Percentiles rank a stretch among this genome's conserved stretches.
These are phyloP conservation scores for Agrypnia vestita DNA, from an alignment of 1,140 invertebrate species.

Conservation along the genomic window DNA sequence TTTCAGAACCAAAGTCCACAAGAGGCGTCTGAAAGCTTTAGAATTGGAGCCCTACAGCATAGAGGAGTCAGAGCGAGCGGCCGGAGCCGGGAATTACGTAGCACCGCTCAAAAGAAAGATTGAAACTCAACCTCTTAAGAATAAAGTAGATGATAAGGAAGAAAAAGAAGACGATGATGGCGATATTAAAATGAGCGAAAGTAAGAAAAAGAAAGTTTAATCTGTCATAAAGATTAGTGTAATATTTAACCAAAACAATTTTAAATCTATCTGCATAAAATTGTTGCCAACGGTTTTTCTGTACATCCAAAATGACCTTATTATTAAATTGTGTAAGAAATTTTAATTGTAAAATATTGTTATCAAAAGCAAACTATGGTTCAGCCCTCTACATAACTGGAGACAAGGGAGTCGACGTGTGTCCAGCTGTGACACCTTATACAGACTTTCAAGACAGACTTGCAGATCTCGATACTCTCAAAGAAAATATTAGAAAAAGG, in stretches of 20 bases:
- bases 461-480: constrained; percentile 67
- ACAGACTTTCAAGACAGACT: constrained; percentile 75
- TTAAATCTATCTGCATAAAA: neutral
- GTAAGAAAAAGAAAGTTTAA: constrained; percentile 47
- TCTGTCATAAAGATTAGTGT: constrained; percentile 18
- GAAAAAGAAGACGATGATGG: constrained; percentile 65
- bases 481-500: constrained; percentile 69
- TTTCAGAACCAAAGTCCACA: constrained; percentile 93
- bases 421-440: constrained; percentile 75
- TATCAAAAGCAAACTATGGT: constrained; percentile 36
- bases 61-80: constrained; percentile 93
- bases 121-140: constrained; percentile 77
- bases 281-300: constrained; percentile 19
- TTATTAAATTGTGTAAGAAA: constrained; percentile 2
- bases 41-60: constrained; percentile 92
- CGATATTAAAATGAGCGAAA: constrained; percentile 65
- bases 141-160: constrained; percentile 53
- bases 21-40: constrained; percentile 92
- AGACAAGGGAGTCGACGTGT: constrained; percentile 75
- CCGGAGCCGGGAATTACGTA: constrained; percentile 87
- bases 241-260: neutral
- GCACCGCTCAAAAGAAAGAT: constrained; percentile 85
- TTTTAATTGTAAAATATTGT: neutral
- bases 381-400: constrained; percentile 79
- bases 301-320: constrained; percentile 25